Evolutionary conservation across 2,797 vertebrate species (phyloP).

Genomic region (Lepus oiostolus): DNA sequence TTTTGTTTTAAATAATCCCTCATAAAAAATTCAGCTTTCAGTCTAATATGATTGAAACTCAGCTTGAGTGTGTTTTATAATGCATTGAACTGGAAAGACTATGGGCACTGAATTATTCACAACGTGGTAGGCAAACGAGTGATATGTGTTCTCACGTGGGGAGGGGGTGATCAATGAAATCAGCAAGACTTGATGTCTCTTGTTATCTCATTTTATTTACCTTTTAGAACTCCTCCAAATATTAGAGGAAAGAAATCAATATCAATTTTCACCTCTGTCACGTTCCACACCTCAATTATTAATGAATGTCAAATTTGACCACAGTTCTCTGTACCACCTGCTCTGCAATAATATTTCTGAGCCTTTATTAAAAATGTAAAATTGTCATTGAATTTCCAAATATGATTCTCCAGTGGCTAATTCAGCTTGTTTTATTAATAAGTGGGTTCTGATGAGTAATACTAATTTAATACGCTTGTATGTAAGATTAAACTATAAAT

Average conservation of each 20-base stretch:
- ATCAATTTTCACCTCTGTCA: slow-evolving; percentile 91
- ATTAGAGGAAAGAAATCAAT: slow-evolving; percentile 90
- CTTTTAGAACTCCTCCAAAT: slow-evolving; percentile 91
- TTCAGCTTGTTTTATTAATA: slow-evolving; percentile 92
- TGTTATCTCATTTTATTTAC: slow-evolving; percentile 92
- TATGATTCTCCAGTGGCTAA: slow-evolving; percentile 91
- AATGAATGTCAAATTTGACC: slow-evolving; percentile 92
- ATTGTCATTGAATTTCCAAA: slow-evolving; percentile 92
- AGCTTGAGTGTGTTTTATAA: slow-evolving; percentile 91
- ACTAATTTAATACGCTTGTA: slow-evolving; percentile 90
- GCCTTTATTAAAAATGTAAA: slow-evolving; percentile 93
- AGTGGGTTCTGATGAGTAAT: slow-evolving; percentile 91
- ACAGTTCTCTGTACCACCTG: slow-evolving; percentile 88
- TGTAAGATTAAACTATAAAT: slow-evolving; percentile 93
- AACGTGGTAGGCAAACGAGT: slow-evolving; percentile 86
- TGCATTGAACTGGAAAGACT: slow-evolving; percentile 91
- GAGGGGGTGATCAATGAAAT: slow-evolving; percentile 88
- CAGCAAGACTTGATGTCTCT: slow-evolving; percentile 88
- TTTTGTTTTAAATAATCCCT: slow-evolving; percentile 93
- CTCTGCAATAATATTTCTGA: slow-evolving; percentile 90
- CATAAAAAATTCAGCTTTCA: slow-evolving; percentile 91
- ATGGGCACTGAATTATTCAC: slow-evolving; percentile 91
- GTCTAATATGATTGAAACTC: slow-evolving; percentile 92
- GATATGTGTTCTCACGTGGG: slow-evolving; percentile 85
- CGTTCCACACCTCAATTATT: slow-evolving; percentile 90